Conservation (phyloP, 2,888 invertebrate species). For the Zhengitettix transpicula region DNA sequence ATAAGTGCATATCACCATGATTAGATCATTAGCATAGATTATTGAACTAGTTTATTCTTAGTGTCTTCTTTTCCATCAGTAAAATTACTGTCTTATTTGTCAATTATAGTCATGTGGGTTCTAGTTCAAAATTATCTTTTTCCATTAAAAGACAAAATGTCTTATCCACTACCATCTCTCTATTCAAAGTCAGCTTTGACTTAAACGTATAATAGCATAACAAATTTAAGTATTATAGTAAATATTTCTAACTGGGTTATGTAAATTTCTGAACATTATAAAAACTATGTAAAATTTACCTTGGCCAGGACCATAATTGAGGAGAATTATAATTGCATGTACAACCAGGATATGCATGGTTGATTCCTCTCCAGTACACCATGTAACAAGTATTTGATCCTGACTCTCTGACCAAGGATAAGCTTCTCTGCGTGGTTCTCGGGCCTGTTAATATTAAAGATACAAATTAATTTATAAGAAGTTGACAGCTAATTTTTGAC, state of each 20-base stretch:
- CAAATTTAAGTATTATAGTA: background rate
- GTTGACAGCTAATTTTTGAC: no score
- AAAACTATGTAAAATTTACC: slow-evolving; percentile 7
- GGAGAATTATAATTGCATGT: slow-evolving; percentile 66
- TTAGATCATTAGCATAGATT: no score
- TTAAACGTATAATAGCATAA: background rate
- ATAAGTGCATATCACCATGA: no score
- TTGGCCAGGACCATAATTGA: slow-evolving; percentile 49
- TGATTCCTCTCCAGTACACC: slow-evolving; percentile 57
- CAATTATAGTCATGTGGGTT: no score
- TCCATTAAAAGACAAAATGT: no score
- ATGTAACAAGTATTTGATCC: slow-evolving; percentile 61
- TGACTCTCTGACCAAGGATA: slow-evolving; percentile 49
- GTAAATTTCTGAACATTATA: background rate
- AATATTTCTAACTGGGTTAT: background rate
- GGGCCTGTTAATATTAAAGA: slow-evolving; percentile 25
- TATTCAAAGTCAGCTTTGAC: no score
- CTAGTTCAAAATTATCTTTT: no score
- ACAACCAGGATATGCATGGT: slow-evolving; percentile 64
- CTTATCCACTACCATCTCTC: no score
- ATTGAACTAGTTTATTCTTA: no score
- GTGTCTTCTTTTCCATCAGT: no score
- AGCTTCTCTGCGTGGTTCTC: slow-evolving; percentile 42
- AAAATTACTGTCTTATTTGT: no score
- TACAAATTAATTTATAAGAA: slow-evolving; percentile 1